Percentiles rank a stretch among this genome's conserved stretches.
phyloP scores from a whole-genome alignment of 2,888 invertebrate species.

The Acanthosepion pharaonis region DNA sequence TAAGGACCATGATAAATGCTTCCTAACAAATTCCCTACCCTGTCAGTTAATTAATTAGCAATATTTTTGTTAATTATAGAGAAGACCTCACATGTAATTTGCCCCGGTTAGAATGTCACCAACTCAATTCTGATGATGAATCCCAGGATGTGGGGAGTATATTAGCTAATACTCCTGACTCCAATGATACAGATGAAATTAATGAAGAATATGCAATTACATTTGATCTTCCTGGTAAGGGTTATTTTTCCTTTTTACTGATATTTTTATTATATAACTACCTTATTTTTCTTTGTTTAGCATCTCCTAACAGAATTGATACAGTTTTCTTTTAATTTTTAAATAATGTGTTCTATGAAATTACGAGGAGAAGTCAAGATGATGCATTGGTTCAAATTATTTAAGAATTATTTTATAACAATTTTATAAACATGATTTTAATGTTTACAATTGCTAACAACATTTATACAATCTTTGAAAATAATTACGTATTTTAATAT shows the following conservation, averaged over 20 bases:
- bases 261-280: background rate
- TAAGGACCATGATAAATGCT: too few species aligned
- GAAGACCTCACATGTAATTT: slow-evolving; percentile 68
- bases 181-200: slow-evolving; percentile 58
- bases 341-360: background rate
- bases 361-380: background rate
- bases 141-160: slow-evolving; percentile 80
- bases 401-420: background rate
- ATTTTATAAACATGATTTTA: background rate
- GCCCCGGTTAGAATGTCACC: slow-evolving; percentile 69
- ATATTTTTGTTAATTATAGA: slow-evolving; percentile 56
- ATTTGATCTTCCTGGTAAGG: slow-evolving; percentile 70
- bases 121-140: slow-evolving; percentile 85
- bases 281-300: background rate
- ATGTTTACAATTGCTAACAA: background rate
- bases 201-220: slow-evolving; percentile 68
- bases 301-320: background rate
- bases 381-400: background rate
- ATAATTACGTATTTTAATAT: background rate
- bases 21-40: too few species aligned
- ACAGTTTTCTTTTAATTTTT: background rate
- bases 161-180: slow-evolving; percentile 62
- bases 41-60: too few species aligned
- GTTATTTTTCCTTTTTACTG: background rate
- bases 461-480: background rate